These are phyloP conservation scores for Chelonia mydas DNA, from an alignment of 2,797 vertebrate genomes.

Conservation along the genomic window DNA sequence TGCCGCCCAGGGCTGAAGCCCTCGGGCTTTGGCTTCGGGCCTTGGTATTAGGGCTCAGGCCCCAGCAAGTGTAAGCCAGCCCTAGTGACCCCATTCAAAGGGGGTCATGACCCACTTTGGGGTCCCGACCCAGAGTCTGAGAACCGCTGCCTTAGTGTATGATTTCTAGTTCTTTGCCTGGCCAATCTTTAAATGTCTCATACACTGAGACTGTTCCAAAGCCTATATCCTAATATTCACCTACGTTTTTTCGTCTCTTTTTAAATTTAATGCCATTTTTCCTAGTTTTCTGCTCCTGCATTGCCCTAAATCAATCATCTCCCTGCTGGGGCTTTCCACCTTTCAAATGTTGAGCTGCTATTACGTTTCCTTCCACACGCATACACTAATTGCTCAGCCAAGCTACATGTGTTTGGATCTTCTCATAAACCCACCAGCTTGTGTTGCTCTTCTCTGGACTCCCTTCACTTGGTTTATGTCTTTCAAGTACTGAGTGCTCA, in stretches of 20 bases:
- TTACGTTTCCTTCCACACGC: background rate
- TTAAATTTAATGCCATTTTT: background rate
- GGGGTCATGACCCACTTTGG: too few relatives aligned
- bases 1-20: too few relatives aligned
- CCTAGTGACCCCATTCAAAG: too few relatives aligned
- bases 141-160: background rate
- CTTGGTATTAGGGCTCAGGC: too few relatives aligned
- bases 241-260: too few relatives aligned
- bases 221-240: too few relatives aligned
- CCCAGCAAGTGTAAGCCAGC: too few relatives aligned
- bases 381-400: background rate
- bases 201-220: background rate
- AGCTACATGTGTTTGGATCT: background rate
- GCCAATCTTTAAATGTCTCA: background rate
- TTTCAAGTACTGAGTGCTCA: background rate
- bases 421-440: background rate
- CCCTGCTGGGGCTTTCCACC: background rate
- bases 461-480: background rate
- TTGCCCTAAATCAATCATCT: background rate
- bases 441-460: background rate
- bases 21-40: too few relatives aligned
- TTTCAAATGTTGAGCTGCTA: background rate
- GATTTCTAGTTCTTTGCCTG: background rate
- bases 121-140: too few relatives aligned
- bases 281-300: background rate